These are phyloP conservation scores for Yoshiicerus persimilis DNA, from an alignment of 1,140 invertebrate genomes.

Conservation along the genomic window DNA sequence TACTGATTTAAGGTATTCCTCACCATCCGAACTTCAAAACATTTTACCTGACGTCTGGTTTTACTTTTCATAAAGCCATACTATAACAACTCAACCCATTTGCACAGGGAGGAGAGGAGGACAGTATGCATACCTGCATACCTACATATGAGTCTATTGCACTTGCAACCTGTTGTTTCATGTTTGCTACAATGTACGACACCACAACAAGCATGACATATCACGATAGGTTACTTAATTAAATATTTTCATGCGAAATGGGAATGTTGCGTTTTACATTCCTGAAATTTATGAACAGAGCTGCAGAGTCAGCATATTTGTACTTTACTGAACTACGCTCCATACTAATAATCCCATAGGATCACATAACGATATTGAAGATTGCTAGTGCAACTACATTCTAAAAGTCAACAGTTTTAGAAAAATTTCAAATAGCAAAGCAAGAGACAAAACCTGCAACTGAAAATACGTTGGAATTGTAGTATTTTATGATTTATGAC, in stretches of 20 bases:
- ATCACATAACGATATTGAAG: too few relatives aligned
- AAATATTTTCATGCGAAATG: neutral
- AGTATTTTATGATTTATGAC: too few relatives aligned
- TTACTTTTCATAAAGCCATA: neutral
- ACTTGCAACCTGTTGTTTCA: neutral
- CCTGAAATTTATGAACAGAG: neutral
- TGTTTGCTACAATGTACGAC: neutral
- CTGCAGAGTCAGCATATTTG: too few relatives aligned
- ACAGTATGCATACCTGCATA: too few relatives aligned
- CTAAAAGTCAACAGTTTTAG: too few relatives aligned
- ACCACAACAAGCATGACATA: neutral
- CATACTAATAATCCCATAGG: too few relatives aligned
- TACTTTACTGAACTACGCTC: too few relatives aligned
- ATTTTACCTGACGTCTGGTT: neutral
- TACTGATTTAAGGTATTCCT: neutral
- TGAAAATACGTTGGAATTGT: too few relatives aligned
- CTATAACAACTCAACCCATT: neutral
- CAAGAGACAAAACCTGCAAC: too few relatives aligned
- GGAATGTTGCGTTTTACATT: neutral
- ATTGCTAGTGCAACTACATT: too few relatives aligned
- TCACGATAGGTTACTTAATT: neutral
- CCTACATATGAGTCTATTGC: neutral
- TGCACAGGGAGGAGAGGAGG: too few relatives aligned
- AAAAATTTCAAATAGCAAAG: too few relatives aligned
- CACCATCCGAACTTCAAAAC: neutral